phyloP scores from a whole-genome alignment of 2,797 vertebrate species.

The Peromyscus attwateri region DNA sequence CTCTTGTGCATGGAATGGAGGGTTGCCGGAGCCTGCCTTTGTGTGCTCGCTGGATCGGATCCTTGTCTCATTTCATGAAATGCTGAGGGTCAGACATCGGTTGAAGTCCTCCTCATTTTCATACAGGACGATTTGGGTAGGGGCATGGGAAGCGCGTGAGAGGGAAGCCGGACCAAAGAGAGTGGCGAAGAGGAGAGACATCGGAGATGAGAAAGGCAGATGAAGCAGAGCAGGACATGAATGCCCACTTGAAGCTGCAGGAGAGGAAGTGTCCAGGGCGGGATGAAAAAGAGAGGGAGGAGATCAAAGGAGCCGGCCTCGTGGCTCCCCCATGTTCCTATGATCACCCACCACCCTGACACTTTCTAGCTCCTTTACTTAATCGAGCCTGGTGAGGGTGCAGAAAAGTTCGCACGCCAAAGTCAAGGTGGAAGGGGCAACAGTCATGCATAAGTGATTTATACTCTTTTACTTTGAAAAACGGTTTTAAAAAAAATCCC shows the following conservation, averaged over 20 bases:
- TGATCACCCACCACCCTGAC: neutral
- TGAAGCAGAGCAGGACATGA: slow-evolving; percentile 70
- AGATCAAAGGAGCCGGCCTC: slow-evolving; percentile 62
- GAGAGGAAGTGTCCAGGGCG: slow-evolving; percentile 24
- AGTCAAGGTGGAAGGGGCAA: slow-evolving; percentile 30
- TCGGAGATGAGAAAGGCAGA: slow-evolving; percentile 68
- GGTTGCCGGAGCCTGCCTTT: neutral
- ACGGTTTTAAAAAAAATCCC: neutral
- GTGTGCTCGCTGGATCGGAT: neutral
- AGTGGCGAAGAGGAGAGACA: slow-evolving; percentile 10
- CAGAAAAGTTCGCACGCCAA: neutral
- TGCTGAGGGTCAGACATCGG: neutral
- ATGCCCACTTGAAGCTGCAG: slow-evolving; percentile 76
- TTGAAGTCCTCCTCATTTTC: slow-evolving; percentile 54
- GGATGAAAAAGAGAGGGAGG: slow-evolving; percentile 1
- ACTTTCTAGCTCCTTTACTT: slow-evolving; percentile 44
- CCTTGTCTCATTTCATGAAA: slow-evolving; percentile 1
- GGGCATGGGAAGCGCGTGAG: neutral
- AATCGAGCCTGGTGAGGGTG: neutral
- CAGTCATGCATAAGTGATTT: neutral
- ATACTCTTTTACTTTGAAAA: slow-evolving; percentile 17
- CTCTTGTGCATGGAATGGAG: neutral
- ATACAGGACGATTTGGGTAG: slow-evolving; percentile 10
- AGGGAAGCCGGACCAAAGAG: slow-evolving; percentile 59
- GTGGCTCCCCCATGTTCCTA: slow-evolving; percentile 34